A percentile compares a stretch with the other conserved stretches of the same genome.
Conservation (phyloP, 2,113 vertebrate genomes). For the Ochotona princeps region DNA sequence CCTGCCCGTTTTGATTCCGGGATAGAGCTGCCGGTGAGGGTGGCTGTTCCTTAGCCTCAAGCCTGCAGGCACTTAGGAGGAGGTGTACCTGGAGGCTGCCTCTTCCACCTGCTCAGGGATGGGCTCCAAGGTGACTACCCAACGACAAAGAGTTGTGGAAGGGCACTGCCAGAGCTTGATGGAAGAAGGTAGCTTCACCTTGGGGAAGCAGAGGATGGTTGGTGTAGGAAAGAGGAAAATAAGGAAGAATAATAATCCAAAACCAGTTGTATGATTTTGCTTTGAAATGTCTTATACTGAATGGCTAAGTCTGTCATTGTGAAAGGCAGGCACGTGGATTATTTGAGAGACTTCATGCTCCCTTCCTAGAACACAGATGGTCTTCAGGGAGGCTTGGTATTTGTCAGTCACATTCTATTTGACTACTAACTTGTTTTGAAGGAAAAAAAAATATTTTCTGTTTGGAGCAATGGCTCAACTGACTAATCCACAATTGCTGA, state of each 20-base stretch:
- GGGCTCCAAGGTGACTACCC: neutral
- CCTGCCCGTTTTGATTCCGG: neutral
- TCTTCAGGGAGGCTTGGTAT: neutral
- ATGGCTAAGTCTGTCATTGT: neutral
- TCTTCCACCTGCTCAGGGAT: neutral
- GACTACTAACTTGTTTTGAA: neutral
- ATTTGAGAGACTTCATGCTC: neutral
- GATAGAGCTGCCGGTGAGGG: neutral
- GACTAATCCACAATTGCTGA: too few species aligned
- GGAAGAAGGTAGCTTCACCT: neutral
- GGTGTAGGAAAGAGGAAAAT: neutral
- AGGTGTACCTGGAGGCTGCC: neutral
- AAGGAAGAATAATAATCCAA: neutral
- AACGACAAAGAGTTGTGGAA: neutral
- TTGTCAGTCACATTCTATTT: conserved; percentile 40
- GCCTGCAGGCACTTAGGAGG: too few species aligned
- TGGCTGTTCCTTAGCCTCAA: neutral
- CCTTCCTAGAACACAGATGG: neutral
- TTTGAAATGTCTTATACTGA: neutral
- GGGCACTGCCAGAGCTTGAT: neutral
- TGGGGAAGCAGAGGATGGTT: neutral
- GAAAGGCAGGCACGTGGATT: neutral
- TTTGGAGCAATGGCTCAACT: too few species aligned
- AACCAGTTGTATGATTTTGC: neutral
- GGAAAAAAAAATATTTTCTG: too few species aligned